Base-by-base conservation (phyloP, 1,140 invertebrate species). In the Colletes latitarsis region DNA sequence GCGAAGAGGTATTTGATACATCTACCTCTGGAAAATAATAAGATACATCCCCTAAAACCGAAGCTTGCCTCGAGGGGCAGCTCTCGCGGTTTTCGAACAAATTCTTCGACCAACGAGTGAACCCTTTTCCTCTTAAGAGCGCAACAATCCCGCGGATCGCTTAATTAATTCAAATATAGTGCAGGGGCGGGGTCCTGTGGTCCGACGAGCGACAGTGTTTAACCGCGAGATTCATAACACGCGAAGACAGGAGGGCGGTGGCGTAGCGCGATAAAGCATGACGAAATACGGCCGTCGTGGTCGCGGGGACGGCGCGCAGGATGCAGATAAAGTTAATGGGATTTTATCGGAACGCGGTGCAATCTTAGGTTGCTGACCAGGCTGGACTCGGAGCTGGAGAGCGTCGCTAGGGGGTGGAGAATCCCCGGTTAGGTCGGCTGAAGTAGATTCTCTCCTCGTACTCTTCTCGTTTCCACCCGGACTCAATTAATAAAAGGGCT, bases 241-340 rank as follows among this genome's bases (percentile, higher is more conserved):
- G 66, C 43, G 74, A 77, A 41, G 69, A 46, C 64, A 57, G 43
- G 39, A 41, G 46, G 49, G 39, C 71, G 62, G 72, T 75, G 74
- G 43, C 53, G 58, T 41, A 9, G 46, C 39, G 72, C 52, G 82
- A 83, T 82, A 78, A 84, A 84, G 53, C 67, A 62, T 60, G 75
- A 58, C 67, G 75, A 62, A 83, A 78, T 76, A 84, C 66, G 62
- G 68, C 1, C 41, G 49, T 57, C 49, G 30, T 79, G 73, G 79
- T 75, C 58, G 63, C 49, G 71, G 58, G 66, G 63, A 62, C 46
- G 58, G 49, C 70, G 76, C 63, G 78, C 74, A 72, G 82, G 82
- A 87, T 88, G 88, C 81, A 85, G 88, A 89, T 89, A 88, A 89
- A 87, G 81, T 82, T 89, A 89, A 89, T 85, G 82, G 88, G 87